Evolutionary conservation across 2,888 invertebrate genomes (phyloP).

Genomic region (Reticulitermes lucifugus): DNA sequence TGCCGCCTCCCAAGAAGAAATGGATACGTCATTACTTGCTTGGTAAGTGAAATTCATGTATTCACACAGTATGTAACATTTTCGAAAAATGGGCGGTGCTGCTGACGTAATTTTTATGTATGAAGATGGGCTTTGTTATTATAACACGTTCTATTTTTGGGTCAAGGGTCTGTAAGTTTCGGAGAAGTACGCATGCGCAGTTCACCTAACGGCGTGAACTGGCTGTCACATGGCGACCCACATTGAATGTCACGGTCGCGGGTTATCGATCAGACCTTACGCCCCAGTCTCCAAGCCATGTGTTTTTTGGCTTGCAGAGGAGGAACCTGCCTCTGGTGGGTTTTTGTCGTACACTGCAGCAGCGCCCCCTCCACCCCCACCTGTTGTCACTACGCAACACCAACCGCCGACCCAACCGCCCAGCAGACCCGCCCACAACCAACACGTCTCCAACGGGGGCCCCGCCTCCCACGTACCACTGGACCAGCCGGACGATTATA

Average conservation of each 20-base stretch:
- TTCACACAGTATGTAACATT: not conserved
- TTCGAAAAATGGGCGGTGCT: not conserved
- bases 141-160: slow-evolving; percentile 33
- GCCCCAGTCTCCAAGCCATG: slow-evolving; percentile 18
- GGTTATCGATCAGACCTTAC: slow-evolving; percentile 27
- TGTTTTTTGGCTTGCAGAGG: slow-evolving; percentile 23
- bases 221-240: slow-evolving; percentile 38
- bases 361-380: slow-evolving; percentile 59
- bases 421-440: slow-evolving; percentile 59
- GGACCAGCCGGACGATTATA: slow-evolving; percentile 23
- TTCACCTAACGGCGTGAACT: slow-evolving; percentile 33
- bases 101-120: slow-evolving; percentile 1
- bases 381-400: slow-evolving; percentile 60
- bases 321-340: slow-evolving; percentile 30
- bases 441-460: slow-evolving; percentile 63
- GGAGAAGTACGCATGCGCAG: slow-evolving; percentile 20
- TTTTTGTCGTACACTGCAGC: slow-evolving; percentile 48
- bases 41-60: slow-evolving; percentile 54
- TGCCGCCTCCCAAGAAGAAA: slow-evolving; percentile 78
- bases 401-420: slow-evolving; percentile 59
- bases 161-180: slow-evolving; percentile 26
- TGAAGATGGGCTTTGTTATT: not conserved
- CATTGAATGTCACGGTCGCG: slow-evolving; percentile 36
- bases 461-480: not conserved
- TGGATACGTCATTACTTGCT: slow-evolving; percentile 78